These are phyloP conservation scores for Xylophagus ater DNA, from an alignment of 2,888 invertebrate species.

Conservation along the genomic window DNA sequence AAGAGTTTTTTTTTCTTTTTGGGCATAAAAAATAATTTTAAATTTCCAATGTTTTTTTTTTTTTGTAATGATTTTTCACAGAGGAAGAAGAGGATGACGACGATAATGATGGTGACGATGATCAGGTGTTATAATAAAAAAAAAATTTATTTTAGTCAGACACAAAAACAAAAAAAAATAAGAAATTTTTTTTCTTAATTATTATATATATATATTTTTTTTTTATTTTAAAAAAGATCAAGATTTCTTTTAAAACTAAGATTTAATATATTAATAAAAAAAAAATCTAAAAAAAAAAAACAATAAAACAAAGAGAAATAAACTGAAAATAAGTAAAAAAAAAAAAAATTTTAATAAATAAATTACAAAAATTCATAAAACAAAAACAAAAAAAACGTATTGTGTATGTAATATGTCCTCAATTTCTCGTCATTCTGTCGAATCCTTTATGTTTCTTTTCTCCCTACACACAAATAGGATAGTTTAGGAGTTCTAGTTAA, in stretches of 20 bases:
- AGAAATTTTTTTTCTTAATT: conserved; percentile 15
- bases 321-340: conserved; percentile 9
- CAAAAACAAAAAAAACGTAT: conserved; percentile 2
- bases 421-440: too few relatives aligned
- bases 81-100: conserved; percentile 39
- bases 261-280: conserved; percentile 17
- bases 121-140: conserved; percentile 39
- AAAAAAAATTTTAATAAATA: conserved; percentile 16
- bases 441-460: too few relatives aligned
- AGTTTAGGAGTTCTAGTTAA: too few relatives aligned
- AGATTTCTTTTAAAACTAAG: conserved; percentile 18
- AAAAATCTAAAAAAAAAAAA: conserved; percentile 8
- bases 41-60: conserved; percentile 1
- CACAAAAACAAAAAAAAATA: conserved; percentile 17
- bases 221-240: conserved; percentile 15
- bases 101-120: conserved; percentile 25
- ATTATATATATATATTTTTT: conserved; percentile 15
- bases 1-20: conserved; percentile 3
- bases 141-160: conserved; percentile 36
- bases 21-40: background rate
- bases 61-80: conserved; percentile 19
- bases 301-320: conserved; percentile 10
- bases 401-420: conserved; percentile 12
- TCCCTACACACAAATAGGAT: too few relatives aligned
- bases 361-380: conserved; percentile 12